Evolutionary conservation across 2,888 invertebrate genomes (phyloP), one percentile per base, ranked within the genome.

Genomic region (Clistopyga incitator): DNA sequence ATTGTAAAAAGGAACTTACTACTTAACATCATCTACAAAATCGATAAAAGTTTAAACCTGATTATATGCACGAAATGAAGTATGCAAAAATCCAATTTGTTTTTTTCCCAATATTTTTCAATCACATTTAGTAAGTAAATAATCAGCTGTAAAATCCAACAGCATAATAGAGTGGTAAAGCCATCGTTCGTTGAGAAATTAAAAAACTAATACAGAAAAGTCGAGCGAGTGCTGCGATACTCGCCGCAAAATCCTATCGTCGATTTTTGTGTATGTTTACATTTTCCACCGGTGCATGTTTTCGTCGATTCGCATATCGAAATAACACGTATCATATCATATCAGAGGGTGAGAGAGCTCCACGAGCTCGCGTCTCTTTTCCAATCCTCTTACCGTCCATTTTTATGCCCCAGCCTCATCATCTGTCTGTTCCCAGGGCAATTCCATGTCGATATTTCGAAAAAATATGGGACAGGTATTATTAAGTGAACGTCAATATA

Each of bases 401-500:
- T 59, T 72, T 76, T 61, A 18, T 67, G 23, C 65, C 38, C 10
- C 11, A 23, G 59, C 70, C 78, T 82, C 78, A 34, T 74, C 61
- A 61, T 74, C 61, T 45, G 67, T 20, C 70, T 34, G 61, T 70
- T 70, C 61, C 77, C 83, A 56, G n/a, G 68, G 68, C 68, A 70
- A 80, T 74, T 47, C 68, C 38, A 23, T 52, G 64, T 65, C 74
- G 50, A 74, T 78, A 75, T 68, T 59, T 70, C 68, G 52, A 78
- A 80, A 79, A 77, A 84, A 84, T 84, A 68, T 78, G 72, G 84
- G 23, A 75, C 81, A 70, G 34, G n/a, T 47, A 84, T 70, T 78
- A 81, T 78, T 25, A 34, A 70, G 47, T 68, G 77, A 70, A 23
- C n/a, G 47, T 47, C 38, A 23, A 52, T 45, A 61, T 20, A 23